These are phyloP conservation scores for Callitettix versicolor DNA, from an alignment of 1,140 invertebrate species.

Conservation along the genomic window DNA sequence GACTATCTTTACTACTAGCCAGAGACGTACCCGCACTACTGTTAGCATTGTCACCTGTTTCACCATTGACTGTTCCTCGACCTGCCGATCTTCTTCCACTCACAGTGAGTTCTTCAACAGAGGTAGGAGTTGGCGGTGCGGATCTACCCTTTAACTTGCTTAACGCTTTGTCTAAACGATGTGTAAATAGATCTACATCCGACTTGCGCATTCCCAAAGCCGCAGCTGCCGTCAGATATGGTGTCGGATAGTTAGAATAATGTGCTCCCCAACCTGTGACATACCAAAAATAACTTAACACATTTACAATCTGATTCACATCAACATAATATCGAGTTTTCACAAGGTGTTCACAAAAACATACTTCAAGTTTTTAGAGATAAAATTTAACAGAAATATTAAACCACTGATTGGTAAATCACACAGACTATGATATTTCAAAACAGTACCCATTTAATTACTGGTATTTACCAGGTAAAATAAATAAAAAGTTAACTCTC, in stretches of 20 bases:
- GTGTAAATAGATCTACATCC: conserved; percentile 55
- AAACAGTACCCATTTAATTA: no score
- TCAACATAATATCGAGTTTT: no score
- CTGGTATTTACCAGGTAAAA: no score
- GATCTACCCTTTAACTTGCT: conserved; percentile 39
- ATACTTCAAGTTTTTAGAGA: no score
- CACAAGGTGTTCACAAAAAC: no score
- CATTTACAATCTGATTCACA: no score
- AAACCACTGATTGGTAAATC: no score
- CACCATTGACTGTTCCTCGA: conserved; percentile 17
- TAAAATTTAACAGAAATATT: no score
- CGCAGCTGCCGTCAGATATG: conserved; percentile 61
- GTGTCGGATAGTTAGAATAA: conserved; percentile 44
- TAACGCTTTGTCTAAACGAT: conserved; percentile 47
- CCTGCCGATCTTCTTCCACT: conserved; percentile 23
- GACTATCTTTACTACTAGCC: conserved; percentile 43
- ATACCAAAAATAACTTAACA: no score
- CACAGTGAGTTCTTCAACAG: conserved; percentile 29
- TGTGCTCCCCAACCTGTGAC: conserved; percentile 57
- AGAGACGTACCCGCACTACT: conserved; percentile 42
- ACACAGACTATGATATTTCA: no score
- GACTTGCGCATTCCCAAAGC: conserved; percentile 54
- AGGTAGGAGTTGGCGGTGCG: conserved; percentile 39
- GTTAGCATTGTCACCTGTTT: conserved; percentile 10
- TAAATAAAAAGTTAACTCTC: no score